These are phyloP conservation scores for Drosophila macrospina DNA, from an alignment of 2,888 invertebrate species.

Conservation along the genomic window DNA sequence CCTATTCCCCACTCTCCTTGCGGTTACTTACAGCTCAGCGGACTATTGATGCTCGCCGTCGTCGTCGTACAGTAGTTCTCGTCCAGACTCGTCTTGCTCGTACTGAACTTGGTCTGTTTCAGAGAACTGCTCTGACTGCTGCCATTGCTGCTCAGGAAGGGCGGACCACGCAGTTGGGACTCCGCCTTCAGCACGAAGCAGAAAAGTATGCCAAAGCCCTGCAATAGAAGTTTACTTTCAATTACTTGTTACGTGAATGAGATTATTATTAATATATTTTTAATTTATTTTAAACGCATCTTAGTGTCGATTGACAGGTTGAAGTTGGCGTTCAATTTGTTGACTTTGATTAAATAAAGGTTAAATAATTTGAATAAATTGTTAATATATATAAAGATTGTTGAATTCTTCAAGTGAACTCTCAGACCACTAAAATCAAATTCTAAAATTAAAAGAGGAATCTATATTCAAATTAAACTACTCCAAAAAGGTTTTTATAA, in stretches of 20 bases:
- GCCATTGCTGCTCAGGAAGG: constrained; percentile 66
- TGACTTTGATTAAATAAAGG: too few relatives aligned
- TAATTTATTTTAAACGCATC: too few relatives aligned
- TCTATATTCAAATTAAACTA: neutral
- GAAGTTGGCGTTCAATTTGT: too few relatives aligned
- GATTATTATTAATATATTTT: too few relatives aligned
- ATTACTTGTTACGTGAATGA: neutral
- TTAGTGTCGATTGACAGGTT: too few relatives aligned
- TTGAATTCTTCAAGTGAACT: too few relatives aligned
- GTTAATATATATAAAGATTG: too few relatives aligned
- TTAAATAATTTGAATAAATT: neutral
- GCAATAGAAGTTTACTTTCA: constrained; percentile 16
- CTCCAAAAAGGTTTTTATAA: too few relatives aligned
- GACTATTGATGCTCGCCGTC: constrained; percentile 83
- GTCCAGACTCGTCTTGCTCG: constrained; percentile 84
- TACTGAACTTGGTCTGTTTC: constrained; percentile 80
- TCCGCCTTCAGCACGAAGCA: constrained; percentile 85
- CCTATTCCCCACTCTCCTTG: neutral
- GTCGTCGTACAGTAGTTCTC: constrained; percentile 84
- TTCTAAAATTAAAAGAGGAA: too few relatives aligned
- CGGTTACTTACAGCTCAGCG: constrained; percentile 84
- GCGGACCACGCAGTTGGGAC: constrained; percentile 77
- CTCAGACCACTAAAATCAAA: too few relatives aligned
- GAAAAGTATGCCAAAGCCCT: constrained; percentile 84
- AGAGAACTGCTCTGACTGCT: constrained; percentile 70